These are phyloP conservation scores for Calephelis nemesis DNA, from an alignment of 1,140 invertebrate genomes.

Conservation along the genomic window DNA sequence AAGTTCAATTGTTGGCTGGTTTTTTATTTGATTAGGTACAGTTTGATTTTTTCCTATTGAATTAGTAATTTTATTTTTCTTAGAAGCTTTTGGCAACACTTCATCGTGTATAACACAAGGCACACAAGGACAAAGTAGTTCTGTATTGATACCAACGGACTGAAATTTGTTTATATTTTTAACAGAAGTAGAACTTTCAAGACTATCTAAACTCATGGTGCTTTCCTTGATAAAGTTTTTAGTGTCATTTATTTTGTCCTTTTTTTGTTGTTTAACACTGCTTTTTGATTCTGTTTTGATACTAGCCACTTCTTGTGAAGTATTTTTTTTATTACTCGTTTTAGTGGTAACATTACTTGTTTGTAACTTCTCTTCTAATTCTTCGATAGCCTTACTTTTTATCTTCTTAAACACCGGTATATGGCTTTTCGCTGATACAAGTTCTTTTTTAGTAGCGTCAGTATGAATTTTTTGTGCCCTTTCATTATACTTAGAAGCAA, in stretches of 20 bases:
- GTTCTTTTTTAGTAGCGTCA: conserved; percentile 28
- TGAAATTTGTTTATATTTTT: conserved; percentile 39
- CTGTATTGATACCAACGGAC: conserved; percentile 61
- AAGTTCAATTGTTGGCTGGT: conserved; percentile 49
- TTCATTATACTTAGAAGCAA: conserved; percentile 59
- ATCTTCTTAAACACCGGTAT: conserved; percentile 46
- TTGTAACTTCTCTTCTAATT: conserved; percentile 25
- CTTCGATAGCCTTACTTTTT: conserved; percentile 29
- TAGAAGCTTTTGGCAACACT: conserved; percentile 36
- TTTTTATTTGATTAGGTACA: conserved; percentile 14
- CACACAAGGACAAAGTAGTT: conserved; percentile 57
- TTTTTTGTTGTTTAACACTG: conserved; percentile 10
- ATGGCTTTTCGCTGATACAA: conserved; percentile 36
- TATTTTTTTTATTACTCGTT: conserved; percentile 15
- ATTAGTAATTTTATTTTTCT: conserved; percentile 34
- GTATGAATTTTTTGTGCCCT: conserved; percentile 38
- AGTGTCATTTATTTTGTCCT: conserved; percentile 27
- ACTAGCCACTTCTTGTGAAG: background rate
- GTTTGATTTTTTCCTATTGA: conserved; percentile 18
- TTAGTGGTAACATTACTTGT: conserved; percentile 17
- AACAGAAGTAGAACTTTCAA: conserved; percentile 44
- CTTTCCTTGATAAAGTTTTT: conserved; percentile 50
- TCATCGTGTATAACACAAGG: conserved; percentile 64
- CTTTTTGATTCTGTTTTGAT: background rate
- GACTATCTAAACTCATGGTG: conserved; percentile 66